Evolutionary conservation across 2,888 invertebrate genomes (phyloP), one percentile per base, ranked within the genome.

Genomic region (Anoplius nigerrimus): DNA sequence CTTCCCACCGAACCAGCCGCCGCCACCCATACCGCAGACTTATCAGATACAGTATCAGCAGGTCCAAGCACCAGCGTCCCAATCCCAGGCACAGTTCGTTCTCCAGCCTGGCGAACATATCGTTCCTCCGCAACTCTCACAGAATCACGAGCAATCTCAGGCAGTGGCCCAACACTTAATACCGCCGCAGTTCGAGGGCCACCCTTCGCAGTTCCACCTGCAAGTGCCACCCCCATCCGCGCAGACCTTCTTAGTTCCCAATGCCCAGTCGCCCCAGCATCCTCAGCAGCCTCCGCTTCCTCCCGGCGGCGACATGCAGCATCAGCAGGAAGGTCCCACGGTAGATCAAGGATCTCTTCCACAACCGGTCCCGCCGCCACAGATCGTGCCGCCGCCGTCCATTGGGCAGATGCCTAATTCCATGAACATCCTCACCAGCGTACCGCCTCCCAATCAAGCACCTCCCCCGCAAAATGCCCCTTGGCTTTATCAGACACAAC

Each of bases 311-410:
- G 45, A 91, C 88, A 80, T 90, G 85, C 77, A 90, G 87, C 21
- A 91, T 90, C 81, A 85, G 87, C 78, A 89, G 88, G 76, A 91
- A 86, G 46, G 76, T 6, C 34, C 34, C 11, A 72, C 81, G 21
- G 84, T 91, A 0, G 90, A 92, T 53, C 90, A 90, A 78, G 91
- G 91, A 52, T 91, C 91, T 0, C 90, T 91, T 0, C 87, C 87
- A 1, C 88, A 88, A 67, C 88, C 88, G n/a, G 88, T 88, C 34
- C 88, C 88, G 58, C 87, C 88, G 0, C 88, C 88, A 0, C 87
- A 88, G 73, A 88, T 88, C 82, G 88, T 88, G 21, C 88, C 88
- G 18, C 88, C 88, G 0, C 88, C 88, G 18, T 80, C 79, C 6
- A 79, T 79, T 11, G 82, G 81, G 65, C 87, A 87, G 63, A 82